These are phyloP conservation scores for Lepilemur ruficaudatus DNA, from an alignment of 2,797 vertebrate species.

Conservation along the genomic window DNA sequence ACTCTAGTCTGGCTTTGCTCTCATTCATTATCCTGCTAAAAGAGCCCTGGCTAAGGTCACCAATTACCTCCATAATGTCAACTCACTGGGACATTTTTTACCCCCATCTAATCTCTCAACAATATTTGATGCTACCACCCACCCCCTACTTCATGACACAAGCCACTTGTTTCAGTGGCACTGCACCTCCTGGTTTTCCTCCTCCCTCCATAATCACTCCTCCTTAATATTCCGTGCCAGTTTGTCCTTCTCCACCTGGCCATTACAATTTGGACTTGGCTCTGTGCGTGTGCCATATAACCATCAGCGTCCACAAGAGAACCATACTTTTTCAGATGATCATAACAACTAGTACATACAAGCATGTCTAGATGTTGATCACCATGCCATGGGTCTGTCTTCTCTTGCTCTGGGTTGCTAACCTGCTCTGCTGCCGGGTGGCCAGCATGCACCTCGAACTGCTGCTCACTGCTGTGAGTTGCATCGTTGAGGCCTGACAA, in stretches of 20 bases:
- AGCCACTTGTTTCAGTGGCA: not conserved
- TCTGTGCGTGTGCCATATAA: not conserved
- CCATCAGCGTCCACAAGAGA: not conserved
- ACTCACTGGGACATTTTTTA: not conserved
- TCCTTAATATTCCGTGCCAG: not conserved
- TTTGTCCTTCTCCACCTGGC: not conserved
- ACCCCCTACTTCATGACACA: not conserved
- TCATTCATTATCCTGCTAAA: not conserved
- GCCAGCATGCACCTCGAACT: not conserved
- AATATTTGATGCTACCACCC: not conserved
- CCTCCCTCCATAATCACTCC: not conserved
- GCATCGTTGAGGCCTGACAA: not conserved
- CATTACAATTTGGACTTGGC: not conserved
- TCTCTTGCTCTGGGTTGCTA: not conserved
- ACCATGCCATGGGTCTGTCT: not conserved
- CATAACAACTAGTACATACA: not conserved
- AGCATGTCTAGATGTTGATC: not conserved
- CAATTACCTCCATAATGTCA: not conserved
- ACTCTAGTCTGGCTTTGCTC: not conserved
- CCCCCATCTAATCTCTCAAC: not conserved
- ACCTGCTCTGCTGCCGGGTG: not conserved
- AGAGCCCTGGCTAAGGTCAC: not conserved
- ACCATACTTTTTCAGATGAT: not conserved
- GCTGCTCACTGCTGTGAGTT: not conserved
- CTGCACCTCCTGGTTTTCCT: not conserved